A percentile compares a stretch with the other conserved stretches of the same genome.
These are phyloP conservation scores for Malachius bipustulatus DNA, from an alignment of 2,888 invertebrate species.

Conservation along the genomic window DNA sequence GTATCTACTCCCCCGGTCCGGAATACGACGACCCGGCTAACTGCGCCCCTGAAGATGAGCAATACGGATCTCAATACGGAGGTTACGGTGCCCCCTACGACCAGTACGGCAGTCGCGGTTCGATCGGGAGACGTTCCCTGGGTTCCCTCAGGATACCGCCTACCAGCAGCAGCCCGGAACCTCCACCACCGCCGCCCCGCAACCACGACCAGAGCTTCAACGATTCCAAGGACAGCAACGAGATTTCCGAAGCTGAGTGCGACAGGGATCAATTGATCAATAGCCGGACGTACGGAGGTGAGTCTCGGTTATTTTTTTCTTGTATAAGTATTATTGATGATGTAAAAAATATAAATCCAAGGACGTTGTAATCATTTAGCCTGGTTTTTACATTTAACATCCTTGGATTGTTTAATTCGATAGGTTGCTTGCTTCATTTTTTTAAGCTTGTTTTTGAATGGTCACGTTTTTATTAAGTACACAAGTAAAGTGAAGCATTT, in stretches of 20 bases:
- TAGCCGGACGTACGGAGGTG: slow-evolving; percentile 77
- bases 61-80: slow-evolving; percentile 77
- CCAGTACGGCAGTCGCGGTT: slow-evolving; percentile 78
- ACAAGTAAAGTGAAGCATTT: no score
- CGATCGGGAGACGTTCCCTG: slow-evolving; percentile 47
- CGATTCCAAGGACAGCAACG: slow-evolving; percentile 89
- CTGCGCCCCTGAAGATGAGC: slow-evolving; percentile 83
- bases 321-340: no score
- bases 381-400: no score
- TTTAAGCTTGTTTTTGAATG: no score
- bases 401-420: slow-evolving; percentile 2
- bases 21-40: slow-evolving; percentile 91
- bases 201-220: slow-evolving; percentile 79
- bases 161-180: slow-evolving; percentile 47
- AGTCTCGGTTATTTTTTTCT: no score
- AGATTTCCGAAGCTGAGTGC: slow-evolving; percentile 88
- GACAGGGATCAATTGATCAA: slow-evolving; percentile 69
- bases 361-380: no score
- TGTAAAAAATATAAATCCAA: no score
- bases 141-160: slow-evolving; percentile 48
- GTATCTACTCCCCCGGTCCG: slow-evolving; percentile 70
- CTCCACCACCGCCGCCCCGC: slow-evolving; percentile 63
- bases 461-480: no score
- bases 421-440: no score
- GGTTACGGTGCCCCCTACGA: slow-evolving; percentile 75